These are phyloP conservation scores for Dascyllus trimaculatus DNA, from an alignment of 2,113 vertebrate genomes.

Conservation along the genomic window DNA sequence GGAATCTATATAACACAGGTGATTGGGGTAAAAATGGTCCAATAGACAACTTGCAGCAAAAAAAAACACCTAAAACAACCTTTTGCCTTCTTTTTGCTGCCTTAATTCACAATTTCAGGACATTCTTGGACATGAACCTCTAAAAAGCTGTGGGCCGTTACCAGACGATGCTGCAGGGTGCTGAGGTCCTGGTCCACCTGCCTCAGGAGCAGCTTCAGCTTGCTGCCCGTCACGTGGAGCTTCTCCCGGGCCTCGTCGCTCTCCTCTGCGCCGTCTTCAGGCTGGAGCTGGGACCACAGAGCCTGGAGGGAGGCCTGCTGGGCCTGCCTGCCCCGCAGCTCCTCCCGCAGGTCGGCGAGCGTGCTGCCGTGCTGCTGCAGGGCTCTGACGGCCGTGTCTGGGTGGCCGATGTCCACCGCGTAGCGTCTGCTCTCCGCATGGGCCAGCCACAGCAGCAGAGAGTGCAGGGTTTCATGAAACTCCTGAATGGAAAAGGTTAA, in stretches of 20 bases:
- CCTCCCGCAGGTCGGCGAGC: conserved; percentile 86
- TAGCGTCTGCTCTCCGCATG: conserved; percentile 86
- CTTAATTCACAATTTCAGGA: neutral
- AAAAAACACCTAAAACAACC: no score
- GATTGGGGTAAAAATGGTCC: no score
- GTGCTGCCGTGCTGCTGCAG: conserved; percentile 80
- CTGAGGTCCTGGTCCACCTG: conserved; percentile 88
- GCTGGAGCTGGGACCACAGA: conserved; percentile 87
- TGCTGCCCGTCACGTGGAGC: conserved; percentile 89
- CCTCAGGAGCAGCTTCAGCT: conserved; percentile 85
- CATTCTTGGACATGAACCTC: neutral
- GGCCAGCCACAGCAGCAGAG: conserved; percentile 91
- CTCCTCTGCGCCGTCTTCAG: conserved; percentile 80
- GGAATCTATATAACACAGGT: no score
- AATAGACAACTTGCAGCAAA: no score
- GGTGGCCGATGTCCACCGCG: conserved; percentile 76
- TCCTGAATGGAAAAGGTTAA: conserved; percentile 83
- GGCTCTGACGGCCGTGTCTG: conserved; percentile 61
- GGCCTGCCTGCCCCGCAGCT: conserved; percentile 84
- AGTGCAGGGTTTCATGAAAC: conserved; percentile 90
- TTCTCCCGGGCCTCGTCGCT: conserved; percentile 89
- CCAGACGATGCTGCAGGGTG: conserved; percentile 84
- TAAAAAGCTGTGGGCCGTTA: conserved; percentile 55
- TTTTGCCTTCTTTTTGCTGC: no score
- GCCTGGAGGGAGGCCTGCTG: conserved; percentile 88